Evolutionary conservation across 1,140 invertebrate species (phyloP).

Genomic region (Psilanteris sp.): DNA sequence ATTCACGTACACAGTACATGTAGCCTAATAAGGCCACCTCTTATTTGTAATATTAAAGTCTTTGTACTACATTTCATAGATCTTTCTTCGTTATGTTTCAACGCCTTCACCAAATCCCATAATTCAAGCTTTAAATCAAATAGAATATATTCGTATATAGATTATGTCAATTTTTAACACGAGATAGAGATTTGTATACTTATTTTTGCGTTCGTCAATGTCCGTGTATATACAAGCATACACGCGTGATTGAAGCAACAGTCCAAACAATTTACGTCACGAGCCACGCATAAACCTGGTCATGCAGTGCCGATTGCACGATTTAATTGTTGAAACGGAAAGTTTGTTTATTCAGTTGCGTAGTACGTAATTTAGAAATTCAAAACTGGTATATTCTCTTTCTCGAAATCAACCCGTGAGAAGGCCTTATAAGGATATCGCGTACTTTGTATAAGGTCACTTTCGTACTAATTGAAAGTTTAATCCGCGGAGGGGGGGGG

Average conservation of each 20-base stretch:
- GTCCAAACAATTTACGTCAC: conserved; percentile 7
- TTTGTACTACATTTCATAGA: conserved; percentile 65
- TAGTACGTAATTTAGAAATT: too few species aligned
- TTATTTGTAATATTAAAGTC: conserved; percentile 64
- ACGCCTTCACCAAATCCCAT: conserved; percentile 29
- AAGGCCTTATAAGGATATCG: conserved; percentile 54
- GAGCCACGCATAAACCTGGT: conserved; percentile 6
- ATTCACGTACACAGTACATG: conserved; percentile 44
- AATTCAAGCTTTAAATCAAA: conserved; percentile 19
- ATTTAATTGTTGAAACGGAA: too few species aligned
- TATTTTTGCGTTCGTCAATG: too few species aligned
- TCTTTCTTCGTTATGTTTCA: conserved; percentile 56
- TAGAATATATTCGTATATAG: conserved; percentile 37
- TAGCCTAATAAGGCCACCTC: conserved; percentile 65
- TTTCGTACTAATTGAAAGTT: conserved; percentile 50
- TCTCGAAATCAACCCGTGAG: too few species aligned
- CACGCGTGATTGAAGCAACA: conserved; percentile 10
- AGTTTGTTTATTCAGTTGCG: too few species aligned
- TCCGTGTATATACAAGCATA: conserved; percentile 9
- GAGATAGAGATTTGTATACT: conserved; percentile 15
- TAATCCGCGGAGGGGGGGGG: background rate
- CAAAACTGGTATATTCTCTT: too few species aligned
- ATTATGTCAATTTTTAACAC: conserved; percentile 26
- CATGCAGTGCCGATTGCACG: background rate
- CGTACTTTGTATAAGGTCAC: conserved; percentile 58